A percentile compares a stretch with the other conserved stretches of the same genome.
Conservation (phyloP, 2,888 invertebrate species). For the Apocheima hispidaria region DNA sequence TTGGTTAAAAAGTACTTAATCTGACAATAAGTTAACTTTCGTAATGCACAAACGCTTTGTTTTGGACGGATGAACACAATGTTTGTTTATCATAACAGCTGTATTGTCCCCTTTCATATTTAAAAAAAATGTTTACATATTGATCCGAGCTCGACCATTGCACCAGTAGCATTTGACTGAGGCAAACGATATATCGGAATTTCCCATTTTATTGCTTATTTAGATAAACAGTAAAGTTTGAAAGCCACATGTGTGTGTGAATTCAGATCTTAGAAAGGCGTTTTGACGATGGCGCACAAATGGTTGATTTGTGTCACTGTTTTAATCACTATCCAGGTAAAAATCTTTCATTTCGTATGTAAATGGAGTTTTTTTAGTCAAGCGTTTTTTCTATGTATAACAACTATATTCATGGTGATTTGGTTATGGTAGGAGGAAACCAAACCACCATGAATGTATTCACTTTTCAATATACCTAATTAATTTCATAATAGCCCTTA, state of each 20-base stretch:
- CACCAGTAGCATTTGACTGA: neutral
- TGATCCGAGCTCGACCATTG: neutral
- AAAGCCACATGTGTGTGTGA: neutral
- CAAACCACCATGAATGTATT: too few relatives aligned
- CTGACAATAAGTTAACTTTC: neutral
- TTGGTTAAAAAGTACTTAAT: too few relatives aligned
- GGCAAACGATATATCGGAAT: neutral
- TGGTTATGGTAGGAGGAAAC: too few relatives aligned
- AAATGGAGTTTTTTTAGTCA: too few relatives aligned
- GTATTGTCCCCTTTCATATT: neutral
- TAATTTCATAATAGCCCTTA: too few relatives aligned
- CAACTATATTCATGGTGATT: too few relatives aligned
- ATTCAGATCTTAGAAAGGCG: neutral
- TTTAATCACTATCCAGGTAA: conserved; percentile 15
- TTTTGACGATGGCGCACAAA: conserved; percentile 9
- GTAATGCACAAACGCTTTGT: neutral
- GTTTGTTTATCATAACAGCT: conserved; percentile 11
- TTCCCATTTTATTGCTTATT: conserved; percentile 1
- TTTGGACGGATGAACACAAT: conserved; percentile 2
- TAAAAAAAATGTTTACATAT: neutral
- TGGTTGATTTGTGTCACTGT: conserved; percentile 11
- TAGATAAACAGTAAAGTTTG: neutral
- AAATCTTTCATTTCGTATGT: too few relatives aligned
- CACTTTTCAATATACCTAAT: too few relatives aligned
- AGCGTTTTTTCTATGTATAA: too few relatives aligned